Evolutionary conservation across 2,888 invertebrate species (phyloP).

Genomic region (Cerastoderma edule): DNA sequence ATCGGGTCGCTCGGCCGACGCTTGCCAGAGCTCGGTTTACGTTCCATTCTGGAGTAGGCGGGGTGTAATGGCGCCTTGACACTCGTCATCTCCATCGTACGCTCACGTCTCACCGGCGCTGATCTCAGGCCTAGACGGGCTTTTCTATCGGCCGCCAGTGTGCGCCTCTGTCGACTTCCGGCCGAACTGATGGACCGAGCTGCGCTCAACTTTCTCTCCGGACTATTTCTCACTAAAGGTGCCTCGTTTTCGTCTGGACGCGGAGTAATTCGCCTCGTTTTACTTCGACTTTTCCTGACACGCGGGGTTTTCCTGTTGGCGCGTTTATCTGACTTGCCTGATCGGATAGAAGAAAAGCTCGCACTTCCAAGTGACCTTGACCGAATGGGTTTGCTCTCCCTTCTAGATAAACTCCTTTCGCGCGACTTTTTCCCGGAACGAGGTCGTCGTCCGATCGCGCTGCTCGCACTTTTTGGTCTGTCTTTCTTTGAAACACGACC

Average conservation of each 20-base stretch:
- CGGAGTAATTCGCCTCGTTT: constrained; percentile 33
- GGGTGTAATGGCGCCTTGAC: constrained; percentile 3
- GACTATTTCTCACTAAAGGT: constrained; percentile 16
- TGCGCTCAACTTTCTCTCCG: constrained; percentile 27
- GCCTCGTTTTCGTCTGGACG: constrained; percentile 1
- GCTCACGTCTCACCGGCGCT: constrained; percentile 13
- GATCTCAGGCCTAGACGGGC: constrained; percentile 18
- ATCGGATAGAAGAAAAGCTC: constrained; percentile 43
- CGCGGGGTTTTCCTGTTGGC: constrained; percentile 4
- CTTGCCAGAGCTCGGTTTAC: constrained; percentile 4
- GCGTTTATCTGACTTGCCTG: constrained; percentile 17
- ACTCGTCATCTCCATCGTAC: constrained; percentile 1
- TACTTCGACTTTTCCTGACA: constrained; percentile 48
- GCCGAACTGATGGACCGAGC: constrained; percentile 31
- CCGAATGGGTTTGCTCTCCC: constrained; percentile 40
- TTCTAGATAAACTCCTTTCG: constrained; percentile 50
- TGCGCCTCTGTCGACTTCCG: constrained; percentile 1
- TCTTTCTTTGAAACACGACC: constrained; percentile 19
- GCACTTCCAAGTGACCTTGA: constrained; percentile 45
- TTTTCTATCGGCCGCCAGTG: constrained; percentile 11
- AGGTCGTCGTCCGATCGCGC: constrained; percentile 30
- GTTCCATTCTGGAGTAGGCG: background rate
- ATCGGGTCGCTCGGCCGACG: constrained; percentile 29
- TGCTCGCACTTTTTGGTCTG: constrained; percentile 11
- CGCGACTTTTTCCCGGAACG: constrained; percentile 42